Conservation (phyloP, 2,113 vertebrate species). For the Axis porcinus region DNA sequence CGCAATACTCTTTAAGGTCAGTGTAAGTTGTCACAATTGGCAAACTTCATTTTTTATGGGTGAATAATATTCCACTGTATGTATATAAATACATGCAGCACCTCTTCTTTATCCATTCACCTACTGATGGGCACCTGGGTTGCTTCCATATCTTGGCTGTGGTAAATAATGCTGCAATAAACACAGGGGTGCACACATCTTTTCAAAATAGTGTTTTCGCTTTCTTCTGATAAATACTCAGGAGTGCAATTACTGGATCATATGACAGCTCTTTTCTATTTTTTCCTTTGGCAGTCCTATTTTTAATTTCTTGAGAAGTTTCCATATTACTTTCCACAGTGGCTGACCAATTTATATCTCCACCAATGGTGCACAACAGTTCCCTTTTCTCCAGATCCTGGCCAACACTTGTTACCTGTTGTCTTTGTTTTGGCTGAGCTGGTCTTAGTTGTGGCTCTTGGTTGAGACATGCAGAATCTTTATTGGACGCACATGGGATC, state of each 20-base stretch:
- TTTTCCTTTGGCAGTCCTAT: not conserved
- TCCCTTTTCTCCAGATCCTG: not conserved
- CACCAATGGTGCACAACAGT: not conserved
- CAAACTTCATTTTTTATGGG: not conserved
- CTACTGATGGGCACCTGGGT: not conserved
- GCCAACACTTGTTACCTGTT: not conserved
- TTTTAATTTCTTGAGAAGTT: not conserved
- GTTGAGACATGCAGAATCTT: not conserved
- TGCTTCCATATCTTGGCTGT: not conserved
- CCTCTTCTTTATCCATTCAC: not conserved
- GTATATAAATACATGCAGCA: not conserved
- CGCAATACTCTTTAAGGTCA: not conserved
- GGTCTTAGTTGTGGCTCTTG: not conserved
- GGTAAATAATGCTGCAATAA: not conserved
- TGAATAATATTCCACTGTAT: not conserved
- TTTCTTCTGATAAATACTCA: not conserved
- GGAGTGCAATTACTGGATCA: not conserved
- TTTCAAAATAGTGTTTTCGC: not conserved
- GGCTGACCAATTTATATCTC: not conserved
- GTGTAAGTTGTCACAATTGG: not conserved
- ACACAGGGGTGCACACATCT: not conserved
- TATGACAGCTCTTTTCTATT: not conserved
- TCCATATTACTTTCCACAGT: not conserved
- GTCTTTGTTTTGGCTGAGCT: not conserved
- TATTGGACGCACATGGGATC: not conserved